These are phyloP conservation scores for Holacanthus passer DNA, from an alignment of 2,113 vertebrate species.

Conservation along the genomic window DNA sequence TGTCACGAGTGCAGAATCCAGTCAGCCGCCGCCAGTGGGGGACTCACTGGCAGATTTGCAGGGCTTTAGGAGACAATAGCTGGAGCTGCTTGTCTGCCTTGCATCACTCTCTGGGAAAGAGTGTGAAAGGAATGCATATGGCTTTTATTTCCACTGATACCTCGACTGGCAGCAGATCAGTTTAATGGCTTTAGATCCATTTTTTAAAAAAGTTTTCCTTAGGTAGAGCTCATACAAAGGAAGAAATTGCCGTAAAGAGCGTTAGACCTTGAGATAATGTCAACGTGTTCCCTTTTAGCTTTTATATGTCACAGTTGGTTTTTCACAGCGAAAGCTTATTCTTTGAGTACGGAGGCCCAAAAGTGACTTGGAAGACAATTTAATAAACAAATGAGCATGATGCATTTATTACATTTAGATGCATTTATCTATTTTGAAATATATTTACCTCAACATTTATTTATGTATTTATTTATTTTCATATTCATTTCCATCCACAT, in stretches of 20 bases:
- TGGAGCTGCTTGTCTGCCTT: slow-evolving; percentile 64
- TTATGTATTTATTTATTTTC: too few relatives aligned
- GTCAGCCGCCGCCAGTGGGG: slow-evolving; percentile 59
- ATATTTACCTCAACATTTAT: too few relatives aligned
- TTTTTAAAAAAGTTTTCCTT: slow-evolving; percentile 48
- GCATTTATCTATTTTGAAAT: too few relatives aligned
- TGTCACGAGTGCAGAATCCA: slow-evolving; percentile 60
- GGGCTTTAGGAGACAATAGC: slow-evolving; percentile 68
- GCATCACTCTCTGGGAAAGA: slow-evolving; percentile 49
- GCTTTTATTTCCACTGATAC: slow-evolving; percentile 50
- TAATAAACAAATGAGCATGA: background rate
- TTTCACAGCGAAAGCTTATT: background rate
- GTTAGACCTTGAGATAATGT: slow-evolving; percentile 3
- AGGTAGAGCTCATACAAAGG: slow-evolving; percentile 20
- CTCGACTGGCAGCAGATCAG: slow-evolving; percentile 37
- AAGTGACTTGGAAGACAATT: background rate
- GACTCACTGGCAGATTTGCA: slow-evolving; percentile 68
- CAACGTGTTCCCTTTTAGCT: background rate
- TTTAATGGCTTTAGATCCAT: slow-evolving; percentile 52
- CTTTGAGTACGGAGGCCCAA: background rate
- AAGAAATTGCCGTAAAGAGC: slow-evolving; percentile 1
- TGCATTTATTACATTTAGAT: background rate
- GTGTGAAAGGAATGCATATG: slow-evolving; percentile 49
- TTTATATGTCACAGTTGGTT: slow-evolving; percentile 5
- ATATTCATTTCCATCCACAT: too few relatives aligned